phyloP scores from a whole-genome alignment of 2,888 invertebrate genomes.

The Eristalinus aeneus region DNA sequence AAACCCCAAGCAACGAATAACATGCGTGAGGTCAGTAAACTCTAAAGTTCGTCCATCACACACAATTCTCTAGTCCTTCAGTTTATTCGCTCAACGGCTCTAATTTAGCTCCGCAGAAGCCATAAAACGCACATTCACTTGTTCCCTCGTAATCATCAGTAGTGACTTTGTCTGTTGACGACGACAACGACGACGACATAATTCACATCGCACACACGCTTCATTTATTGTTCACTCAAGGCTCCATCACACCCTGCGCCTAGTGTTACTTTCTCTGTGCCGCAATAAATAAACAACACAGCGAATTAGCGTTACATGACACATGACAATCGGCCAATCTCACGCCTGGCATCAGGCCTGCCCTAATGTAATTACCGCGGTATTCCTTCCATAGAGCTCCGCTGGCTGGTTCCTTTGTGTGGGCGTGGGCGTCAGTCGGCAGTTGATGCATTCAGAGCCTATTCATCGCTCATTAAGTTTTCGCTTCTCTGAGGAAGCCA shows the following conservation, averaged over 20 bases:
- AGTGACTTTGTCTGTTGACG: not conserved
- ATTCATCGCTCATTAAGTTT: slow-evolving; percentile 24
- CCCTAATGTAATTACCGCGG: slow-evolving; percentile 41
- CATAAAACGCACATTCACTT: not conserved
- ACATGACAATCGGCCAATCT: slow-evolving; percentile 47
- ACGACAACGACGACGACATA: not conserved
- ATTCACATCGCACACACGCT: not conserved
- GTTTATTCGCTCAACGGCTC: not conserved
- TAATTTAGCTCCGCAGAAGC: not conserved
- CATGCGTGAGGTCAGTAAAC: not conserved
- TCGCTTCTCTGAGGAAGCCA: not conserved
- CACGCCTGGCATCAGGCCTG: slow-evolving; percentile 40
- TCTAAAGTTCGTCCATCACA: not conserved
- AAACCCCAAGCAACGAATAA: not conserved
- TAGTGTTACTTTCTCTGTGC: slow-evolving; percentile 38
- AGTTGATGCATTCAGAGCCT: not conserved
- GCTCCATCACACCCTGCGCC: not conserved
- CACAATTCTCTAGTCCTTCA: not conserved
- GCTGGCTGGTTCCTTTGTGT: not conserved
- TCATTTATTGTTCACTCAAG: slow-evolving; percentile 6
- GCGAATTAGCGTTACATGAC: slow-evolving; percentile 33
- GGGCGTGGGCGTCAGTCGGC: not conserved
- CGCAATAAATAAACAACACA: slow-evolving; percentile 21
- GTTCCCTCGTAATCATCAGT: not conserved
- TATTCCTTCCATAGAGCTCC: slow-evolving; percentile 1